Evolutionary conservation across 2,113 vertebrate genomes (phyloP).

Genomic region (Bombycilla garrulus): DNA sequence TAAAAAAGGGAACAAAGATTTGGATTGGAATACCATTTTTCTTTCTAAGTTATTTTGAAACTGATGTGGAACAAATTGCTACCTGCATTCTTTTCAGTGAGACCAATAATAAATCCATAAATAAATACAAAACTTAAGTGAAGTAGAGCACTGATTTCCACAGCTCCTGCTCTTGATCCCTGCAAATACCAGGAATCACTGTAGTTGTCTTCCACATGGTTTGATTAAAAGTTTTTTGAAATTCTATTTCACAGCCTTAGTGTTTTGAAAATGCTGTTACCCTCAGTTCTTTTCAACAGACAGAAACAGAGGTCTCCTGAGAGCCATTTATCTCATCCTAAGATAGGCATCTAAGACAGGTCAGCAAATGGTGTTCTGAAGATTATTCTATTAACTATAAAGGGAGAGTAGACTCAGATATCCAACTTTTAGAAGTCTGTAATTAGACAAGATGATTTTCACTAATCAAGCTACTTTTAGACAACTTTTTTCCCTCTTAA

Average conservation of each 20-base stretch:
- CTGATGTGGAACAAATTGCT: not conserved
- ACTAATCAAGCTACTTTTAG: not conserved
- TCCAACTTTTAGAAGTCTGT: not conserved
- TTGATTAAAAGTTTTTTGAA: not conserved
- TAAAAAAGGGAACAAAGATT: not conserved
- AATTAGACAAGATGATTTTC: slow-evolving; percentile 4
- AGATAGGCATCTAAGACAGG: not conserved
- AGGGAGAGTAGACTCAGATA: not conserved
- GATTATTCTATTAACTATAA: slow-evolving; percentile 17
- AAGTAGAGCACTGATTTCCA: not conserved
- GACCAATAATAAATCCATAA: not conserved
- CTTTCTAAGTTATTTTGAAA: not conserved
- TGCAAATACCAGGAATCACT: not conserved
- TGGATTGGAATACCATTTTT: not conserved
- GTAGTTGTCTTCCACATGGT: not conserved
- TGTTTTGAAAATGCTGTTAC: slow-evolving; percentile 18
- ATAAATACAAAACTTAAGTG: not conserved
- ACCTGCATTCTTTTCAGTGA: not conserved
- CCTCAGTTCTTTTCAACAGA: not conserved
- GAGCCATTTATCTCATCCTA: not conserved
- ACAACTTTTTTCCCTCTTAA: not conserved
- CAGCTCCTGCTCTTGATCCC: not conserved
- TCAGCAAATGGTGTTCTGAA: slow-evolving; percentile 10
- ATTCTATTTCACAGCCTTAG: slow-evolving; percentile 5
- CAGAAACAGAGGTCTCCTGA: not conserved